These are phyloP conservation scores for Macaria notata DNA, from an alignment of 2,888 invertebrate species.

Conservation along the genomic window DNA sequence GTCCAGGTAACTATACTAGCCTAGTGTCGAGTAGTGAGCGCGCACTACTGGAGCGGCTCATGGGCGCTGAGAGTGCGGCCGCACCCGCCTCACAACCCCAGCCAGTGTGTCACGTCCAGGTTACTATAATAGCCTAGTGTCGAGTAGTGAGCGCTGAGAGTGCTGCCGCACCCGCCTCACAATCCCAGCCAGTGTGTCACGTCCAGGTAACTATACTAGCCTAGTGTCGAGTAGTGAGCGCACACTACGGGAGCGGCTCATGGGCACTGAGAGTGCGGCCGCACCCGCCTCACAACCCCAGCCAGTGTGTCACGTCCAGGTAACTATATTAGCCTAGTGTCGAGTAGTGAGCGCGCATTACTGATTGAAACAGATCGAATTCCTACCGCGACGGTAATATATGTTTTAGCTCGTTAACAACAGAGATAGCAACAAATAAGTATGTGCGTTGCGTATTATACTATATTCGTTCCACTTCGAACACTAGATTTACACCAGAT, in stretches of 20 bases:
- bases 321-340: slow-evolving; percentile 30
- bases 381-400: slow-evolving; percentile 67
- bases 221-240: slow-evolving; percentile 71
- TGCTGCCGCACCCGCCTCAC: slow-evolving; percentile 44
- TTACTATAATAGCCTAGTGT: no score
- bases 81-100: no score
- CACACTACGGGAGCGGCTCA: slow-evolving; percentile 67
- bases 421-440: no score
- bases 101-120: no score
- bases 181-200: slow-evolving; percentile 66
- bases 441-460: no score
- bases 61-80: no score
- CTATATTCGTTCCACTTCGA: no score
- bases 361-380: slow-evolving; percentile 64
- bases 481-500: no score
- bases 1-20: slow-evolving; percentile 55
- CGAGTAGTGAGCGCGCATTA: slow-evolving; percentile 44
- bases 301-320: slow-evolving; percentile 73
- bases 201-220: slow-evolving; percentile 55
- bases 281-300: slow-evolving; percentile 50
- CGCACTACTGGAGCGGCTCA: slow-evolving; percentile 61
- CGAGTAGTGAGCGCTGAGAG: slow-evolving; percentile 60
- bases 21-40: slow-evolving; percentile 66
- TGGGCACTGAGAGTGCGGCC: slow-evolving; percentile 56
- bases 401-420: no score